These are phyloP conservation scores for Addax nasomaculatus DNA, from an alignment of 2,113 vertebrate genomes.

Conservation along the genomic window DNA sequence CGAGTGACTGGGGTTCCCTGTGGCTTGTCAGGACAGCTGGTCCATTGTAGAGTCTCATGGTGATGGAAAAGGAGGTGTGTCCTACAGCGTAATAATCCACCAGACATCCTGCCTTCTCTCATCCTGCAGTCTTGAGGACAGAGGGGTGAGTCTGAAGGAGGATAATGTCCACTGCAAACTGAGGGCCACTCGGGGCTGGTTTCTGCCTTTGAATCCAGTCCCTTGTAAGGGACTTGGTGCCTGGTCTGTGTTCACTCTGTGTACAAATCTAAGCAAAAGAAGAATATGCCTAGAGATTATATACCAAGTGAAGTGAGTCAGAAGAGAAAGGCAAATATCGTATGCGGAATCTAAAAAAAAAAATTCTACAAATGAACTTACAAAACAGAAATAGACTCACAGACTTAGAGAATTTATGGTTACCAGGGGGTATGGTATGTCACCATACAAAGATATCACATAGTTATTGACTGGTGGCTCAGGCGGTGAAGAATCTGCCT, in stretches of 20 bases:
- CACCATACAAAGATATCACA: background rate
- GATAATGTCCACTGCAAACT: background rate
- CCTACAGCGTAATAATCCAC: background rate
- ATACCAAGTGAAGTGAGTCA: background rate
- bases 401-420: background rate
- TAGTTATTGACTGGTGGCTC: background rate
- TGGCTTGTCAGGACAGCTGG: background rate
- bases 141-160: background rate
- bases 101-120: background rate
- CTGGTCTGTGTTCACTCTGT: background rate
- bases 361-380: background rate
- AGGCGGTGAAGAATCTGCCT: background rate
- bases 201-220: background rate
- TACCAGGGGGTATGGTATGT: background rate
- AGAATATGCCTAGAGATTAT: background rate
- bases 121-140: background rate
- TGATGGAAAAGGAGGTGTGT: background rate
- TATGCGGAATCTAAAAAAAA: background rate
- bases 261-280: background rate
- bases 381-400: background rate
- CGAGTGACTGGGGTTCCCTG: background rate
- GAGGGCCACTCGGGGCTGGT: rapidly evolving
- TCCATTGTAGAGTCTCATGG: background rate
- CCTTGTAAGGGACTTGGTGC: too few species aligned
- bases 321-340: background rate